A percentile compares a stretch with the other conserved stretches of the same genome.
Evolutionary conservation across 2,888 invertebrate species (phyloP).

Genomic region (Homarus gammarus): DNA sequence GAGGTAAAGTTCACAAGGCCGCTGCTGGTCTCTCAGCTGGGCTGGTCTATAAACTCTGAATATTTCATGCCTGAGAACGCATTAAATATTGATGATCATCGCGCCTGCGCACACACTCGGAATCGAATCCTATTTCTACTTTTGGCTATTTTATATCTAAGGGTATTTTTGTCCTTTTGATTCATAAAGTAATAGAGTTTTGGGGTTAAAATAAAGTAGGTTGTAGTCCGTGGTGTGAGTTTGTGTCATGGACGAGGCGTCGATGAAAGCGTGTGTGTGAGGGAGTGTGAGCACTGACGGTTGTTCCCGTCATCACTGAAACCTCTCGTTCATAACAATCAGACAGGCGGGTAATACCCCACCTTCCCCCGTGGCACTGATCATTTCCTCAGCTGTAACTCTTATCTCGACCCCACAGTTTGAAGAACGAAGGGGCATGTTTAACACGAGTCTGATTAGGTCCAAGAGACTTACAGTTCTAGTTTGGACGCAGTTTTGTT

Average conservation of each 20-base stretch:
- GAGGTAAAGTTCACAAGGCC: not conserved
- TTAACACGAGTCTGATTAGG: not conserved
- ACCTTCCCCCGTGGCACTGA: not conserved
- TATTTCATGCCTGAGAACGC: not conserved
- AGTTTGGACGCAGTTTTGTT: not conserved
- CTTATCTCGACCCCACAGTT: not conserved
- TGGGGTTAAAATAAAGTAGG: too few relatives aligned
- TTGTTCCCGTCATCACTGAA: too few relatives aligned
- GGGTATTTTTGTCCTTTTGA: not conserved
- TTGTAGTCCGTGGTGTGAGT: too few relatives aligned
- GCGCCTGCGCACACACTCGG: not conserved
- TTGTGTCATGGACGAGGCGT: too few relatives aligned
- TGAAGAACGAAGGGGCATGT: too few relatives aligned
- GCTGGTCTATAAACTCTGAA: conserved; percentile 9
- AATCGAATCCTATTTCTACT: too few relatives aligned
- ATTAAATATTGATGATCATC: conserved; percentile 14
- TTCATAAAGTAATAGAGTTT: too few relatives aligned
- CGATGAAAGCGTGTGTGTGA: too few relatives aligned
- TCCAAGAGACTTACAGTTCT: not conserved
- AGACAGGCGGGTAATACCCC: not conserved
- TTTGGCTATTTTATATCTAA: not conserved
- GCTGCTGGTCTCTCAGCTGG: not conserved
- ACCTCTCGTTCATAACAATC: too few relatives aligned
- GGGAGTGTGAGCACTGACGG: too few relatives aligned
- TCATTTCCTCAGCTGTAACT: not conserved